phyloP scores from a whole-genome alignment of 2,797 vertebrate genomes.

The Syndactyla subalaris region DNA sequence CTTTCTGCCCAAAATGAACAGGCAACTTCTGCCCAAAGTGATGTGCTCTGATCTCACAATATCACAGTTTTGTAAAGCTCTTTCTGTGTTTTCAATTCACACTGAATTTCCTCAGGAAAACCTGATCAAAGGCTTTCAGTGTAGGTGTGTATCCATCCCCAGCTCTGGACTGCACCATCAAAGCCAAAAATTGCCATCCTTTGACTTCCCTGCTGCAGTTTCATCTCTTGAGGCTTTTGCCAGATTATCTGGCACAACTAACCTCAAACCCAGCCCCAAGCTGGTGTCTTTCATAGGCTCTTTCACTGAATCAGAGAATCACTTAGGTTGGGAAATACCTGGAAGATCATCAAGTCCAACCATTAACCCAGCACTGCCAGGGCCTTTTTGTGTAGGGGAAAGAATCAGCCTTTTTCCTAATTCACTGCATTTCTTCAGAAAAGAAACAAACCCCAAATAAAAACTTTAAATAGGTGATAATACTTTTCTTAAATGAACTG shows the following conservation, averaged over 20 bases:
- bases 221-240: not conserved
- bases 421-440: not conserved
- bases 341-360: not conserved
- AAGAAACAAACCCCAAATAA: not conserved
- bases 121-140: not conserved
- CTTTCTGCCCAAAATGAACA: not conserved
- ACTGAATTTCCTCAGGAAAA: not conserved
- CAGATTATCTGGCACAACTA: not conserved
- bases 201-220: not conserved
- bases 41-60: not conserved
- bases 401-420: not conserved
- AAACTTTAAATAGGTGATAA: not conserved
- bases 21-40: not conserved
- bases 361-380: not conserved
- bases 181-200: not conserved
- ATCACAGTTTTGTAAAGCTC: not conserved
- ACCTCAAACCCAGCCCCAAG: not conserved
- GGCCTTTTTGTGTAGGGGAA: not conserved
- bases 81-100: not conserved
- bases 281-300: not conserved
- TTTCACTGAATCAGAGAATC: not conserved
- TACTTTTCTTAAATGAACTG: not conserved
- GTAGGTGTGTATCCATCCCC: not conserved
- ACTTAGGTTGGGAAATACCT: not conserved
- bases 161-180: rapidly evolving